Evolutionary conservation across 2,113 vertebrate species (phyloP).

Genomic region (Steatornis caripensis): DNA sequence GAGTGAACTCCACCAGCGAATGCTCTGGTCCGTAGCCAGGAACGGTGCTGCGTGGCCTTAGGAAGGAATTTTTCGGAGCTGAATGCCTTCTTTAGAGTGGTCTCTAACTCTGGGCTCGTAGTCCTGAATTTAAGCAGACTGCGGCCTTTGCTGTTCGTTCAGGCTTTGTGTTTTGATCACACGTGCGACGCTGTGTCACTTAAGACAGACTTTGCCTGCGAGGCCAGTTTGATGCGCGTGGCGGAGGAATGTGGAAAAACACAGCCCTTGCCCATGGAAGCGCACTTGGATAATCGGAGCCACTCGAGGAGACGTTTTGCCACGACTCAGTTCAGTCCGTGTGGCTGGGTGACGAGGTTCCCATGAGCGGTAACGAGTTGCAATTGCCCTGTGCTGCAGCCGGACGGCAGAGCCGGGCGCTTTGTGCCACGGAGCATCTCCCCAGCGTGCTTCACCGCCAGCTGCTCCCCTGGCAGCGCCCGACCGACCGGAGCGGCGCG

Average conservation of each 20-base stretch:
- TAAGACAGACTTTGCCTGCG: neutral
- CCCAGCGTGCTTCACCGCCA: neutral
- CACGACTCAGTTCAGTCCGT: neutral
- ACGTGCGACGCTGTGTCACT: neutral
- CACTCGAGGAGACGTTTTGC: neutral
- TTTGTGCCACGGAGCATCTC: neutral
- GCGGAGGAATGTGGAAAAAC: neutral
- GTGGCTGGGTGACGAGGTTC: neutral
- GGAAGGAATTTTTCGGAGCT: neutral
- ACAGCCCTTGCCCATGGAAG: neutral
- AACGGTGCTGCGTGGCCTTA: neutral
- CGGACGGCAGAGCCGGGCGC: neutral
- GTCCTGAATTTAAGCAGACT: neutral
- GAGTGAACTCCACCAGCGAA: fast-evolving
- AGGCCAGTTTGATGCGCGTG: fast-evolving
- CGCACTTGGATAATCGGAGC: fast-evolving
- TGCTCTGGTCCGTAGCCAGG: neutral
- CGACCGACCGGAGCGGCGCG: too few relatives aligned
- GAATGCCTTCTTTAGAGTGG: neutral
- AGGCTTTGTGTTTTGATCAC: neutral
- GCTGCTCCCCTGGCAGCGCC: neutral
- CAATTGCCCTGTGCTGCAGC: neutral
- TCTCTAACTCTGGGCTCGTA: neutral
- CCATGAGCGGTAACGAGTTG: neutral
- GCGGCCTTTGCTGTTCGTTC: neutral